These are phyloP conservation scores for Solea senegalensis DNA, from an alignment of 2,113 vertebrate genomes.

Conservation along the genomic window DNA sequence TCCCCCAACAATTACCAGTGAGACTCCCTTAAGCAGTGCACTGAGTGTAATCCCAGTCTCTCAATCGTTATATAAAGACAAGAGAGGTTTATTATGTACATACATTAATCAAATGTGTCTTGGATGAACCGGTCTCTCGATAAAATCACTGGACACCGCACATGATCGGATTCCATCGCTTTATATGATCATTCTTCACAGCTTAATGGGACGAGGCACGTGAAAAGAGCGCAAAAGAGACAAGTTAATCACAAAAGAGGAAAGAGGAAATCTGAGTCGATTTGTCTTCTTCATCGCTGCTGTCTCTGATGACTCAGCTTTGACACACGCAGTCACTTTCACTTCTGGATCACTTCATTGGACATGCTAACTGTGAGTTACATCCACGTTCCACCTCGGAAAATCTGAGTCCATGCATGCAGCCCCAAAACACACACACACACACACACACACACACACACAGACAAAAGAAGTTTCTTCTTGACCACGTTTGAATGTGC, in stretches of 20 bases:
- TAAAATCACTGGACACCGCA: background rate
- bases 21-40: slow-evolving; percentile 22
- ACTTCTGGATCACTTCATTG: slow-evolving; percentile 17
- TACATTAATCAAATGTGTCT: slow-evolving; percentile 1
- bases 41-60: slow-evolving; percentile 27
- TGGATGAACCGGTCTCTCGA: background rate
- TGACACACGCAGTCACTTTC: slow-evolving; percentile 29
- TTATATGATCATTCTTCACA: background rate
- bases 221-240: background rate
- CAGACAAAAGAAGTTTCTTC: background rate
- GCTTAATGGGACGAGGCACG: background rate
- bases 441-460: background rate
- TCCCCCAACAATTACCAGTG: slow-evolving; percentile 5
- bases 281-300: slow-evolving; percentile 11
- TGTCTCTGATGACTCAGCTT: slow-evolving; percentile 28
- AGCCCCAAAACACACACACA: slow-evolving; percentile 6
- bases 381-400: slow-evolving; percentile 46
- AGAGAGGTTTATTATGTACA: slow-evolving; percentile 4
- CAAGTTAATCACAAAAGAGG: slow-evolving; percentile 19
- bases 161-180: slow-evolving; percentile 4
- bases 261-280: slow-evolving; percentile 10
- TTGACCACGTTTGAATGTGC: background rate
- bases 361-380: slow-evolving; percentile 28
- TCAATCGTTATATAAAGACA: slow-evolving; percentile 20
- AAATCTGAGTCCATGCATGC: slow-evolving; percentile 48